Evolutionary conservation across 2,113 vertebrate genomes (phyloP), one percentile per base, ranked within the genome.

Genomic region (Oreocharis arfaki): DNA sequence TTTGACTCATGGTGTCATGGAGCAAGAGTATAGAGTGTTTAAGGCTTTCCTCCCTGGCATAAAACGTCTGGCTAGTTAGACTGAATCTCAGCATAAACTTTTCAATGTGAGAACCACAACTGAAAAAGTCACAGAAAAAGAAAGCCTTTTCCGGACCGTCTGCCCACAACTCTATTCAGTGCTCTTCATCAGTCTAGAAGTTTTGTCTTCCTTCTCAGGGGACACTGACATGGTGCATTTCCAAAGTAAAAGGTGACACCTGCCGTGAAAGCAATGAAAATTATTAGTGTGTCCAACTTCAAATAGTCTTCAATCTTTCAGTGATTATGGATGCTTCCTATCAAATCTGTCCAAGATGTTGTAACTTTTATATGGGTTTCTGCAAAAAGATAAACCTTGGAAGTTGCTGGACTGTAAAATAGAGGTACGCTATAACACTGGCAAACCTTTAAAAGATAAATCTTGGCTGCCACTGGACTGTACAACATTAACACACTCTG

Each of bases 301-400:
- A 93, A 80, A 81, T 47, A 41, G 73, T 96, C 87, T 89, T 93
- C 84, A 93, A 73, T 94, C 83, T 82, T 94, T 65, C 69, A 78
- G 55, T 67, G 87, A 91, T 91, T 94, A 79, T 93, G 74, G 63
- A 81, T 83, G 87, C 56, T 93, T 95, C 88, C 91, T 85, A 92
- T 91, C 93, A 92, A 63, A 97, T 60, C 59, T 81, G 78, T 87
- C 53, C 76, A 76, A 92, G 89, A 88, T 44, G 61, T 55, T 85
- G 80, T 80, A 65, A 82, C 76, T 76, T 93, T 91, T 95, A 89
- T 86, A 69, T 61, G 77, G 68, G 68, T 65, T 94, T 87, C 78
- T 79, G 71, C 44, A 93, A 63, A 95, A 94, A 90, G 89, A 95
- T 93, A 95, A 96, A 94, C 94, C 92, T 82, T 74, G 90, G 89